Base-by-base conservation (phyloP, 1,140 invertebrate species). In the Orius laevigatus region DNA sequence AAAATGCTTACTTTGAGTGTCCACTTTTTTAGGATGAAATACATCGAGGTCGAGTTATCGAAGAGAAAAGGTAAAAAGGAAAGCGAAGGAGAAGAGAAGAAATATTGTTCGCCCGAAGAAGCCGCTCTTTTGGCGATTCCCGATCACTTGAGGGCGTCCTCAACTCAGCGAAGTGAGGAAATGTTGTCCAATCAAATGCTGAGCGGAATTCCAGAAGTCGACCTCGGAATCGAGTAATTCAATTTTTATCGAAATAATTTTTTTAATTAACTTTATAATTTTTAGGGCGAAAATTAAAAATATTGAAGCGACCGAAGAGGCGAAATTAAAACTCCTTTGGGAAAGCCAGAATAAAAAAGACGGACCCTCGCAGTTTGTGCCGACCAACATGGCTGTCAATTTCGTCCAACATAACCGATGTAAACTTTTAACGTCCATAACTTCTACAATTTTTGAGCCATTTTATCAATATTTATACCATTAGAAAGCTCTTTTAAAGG, bases 111-210 rank as follows among this genome's bases (percentile, higher is more conserved):
- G 19, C 84, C 86, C 1, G 86, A 90, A 66, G 84, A 90, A 67
- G 84, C 84, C 35, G 86, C 86, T 1, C 66, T 91, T 15, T 72
- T 78, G 56, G 79, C 86, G 10, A 71, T 91, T 14, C 92, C 92
- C 10, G 84, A 90, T 59, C 83, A 95, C 66, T 69, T 97, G 41
- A 69, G 79, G 58, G 76, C 78, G 55, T 84, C 82, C 11, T 82
- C 83, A 8, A 72, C 78, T 1, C 85, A 89, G 52, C 72, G 71
- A 50, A 77, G 71, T 38, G 94, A 98, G 67, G 96, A 98, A 69
- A 97, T 98, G 89, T 77, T 99, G 55, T 98, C 93, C 5, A 97
- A 97, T 74, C 95, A 98, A 73, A 98, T 99, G 95, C 70, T 99
- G 2, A 95, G 89, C 62, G 96, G 96, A 47, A 99, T 99, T 54